phyloP scores from a whole-genome alignment of 2,888 invertebrate genomes.

The Cataglyphis livida region DNA sequence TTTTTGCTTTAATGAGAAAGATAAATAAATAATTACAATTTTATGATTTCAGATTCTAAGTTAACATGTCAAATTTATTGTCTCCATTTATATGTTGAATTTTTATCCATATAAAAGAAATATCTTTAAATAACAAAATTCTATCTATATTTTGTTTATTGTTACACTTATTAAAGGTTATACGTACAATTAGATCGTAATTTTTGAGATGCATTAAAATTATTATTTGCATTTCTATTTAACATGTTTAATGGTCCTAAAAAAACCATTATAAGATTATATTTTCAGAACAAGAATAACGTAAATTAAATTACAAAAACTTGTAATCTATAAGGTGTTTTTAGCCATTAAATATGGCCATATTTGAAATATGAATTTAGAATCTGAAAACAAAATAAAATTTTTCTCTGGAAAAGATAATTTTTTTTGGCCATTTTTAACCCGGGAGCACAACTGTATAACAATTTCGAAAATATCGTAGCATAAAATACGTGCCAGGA shows the following conservation, averaged over 20 bases:
- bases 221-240: background rate
- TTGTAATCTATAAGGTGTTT: background rate
- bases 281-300: background rate
- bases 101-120: background rate
- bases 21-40: background rate
- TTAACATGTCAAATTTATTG: background rate
- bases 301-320: background rate
- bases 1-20: background rate
- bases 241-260: background rate
- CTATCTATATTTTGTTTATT: background rate
- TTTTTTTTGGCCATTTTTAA: too few species aligned
- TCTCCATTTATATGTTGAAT: background rate
- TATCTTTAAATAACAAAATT: background rate
- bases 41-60: background rate
- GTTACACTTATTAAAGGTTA: background rate
- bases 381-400: too few species aligned
- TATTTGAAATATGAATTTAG: too few species aligned
- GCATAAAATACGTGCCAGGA: slow-evolving; percentile 17
- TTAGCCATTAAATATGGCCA: too few species aligned
- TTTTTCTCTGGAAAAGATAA: too few species aligned
- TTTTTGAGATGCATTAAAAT: background rate
- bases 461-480: slow-evolving; percentile 3
- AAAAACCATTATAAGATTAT: background rate
- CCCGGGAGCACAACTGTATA: background rate
- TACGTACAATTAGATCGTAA: background rate